Evolutionary conservation across 1,140 invertebrate genomes (phyloP).

Genomic region (Phocides pigmalion): DNA sequence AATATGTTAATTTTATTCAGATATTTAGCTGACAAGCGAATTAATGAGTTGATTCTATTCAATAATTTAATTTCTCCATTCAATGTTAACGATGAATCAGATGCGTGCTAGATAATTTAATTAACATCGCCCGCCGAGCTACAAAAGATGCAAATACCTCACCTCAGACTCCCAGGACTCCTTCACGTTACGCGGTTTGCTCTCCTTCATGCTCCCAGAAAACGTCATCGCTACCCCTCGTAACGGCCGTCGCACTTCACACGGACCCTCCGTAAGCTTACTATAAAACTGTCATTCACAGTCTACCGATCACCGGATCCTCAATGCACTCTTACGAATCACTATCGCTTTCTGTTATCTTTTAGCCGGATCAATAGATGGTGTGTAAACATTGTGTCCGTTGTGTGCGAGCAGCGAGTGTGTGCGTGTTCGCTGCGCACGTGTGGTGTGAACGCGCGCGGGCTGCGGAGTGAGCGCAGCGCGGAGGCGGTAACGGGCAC

Average conservation of each 20-base stretch:
- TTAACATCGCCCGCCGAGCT: slow-evolving; percentile 30
- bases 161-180: slow-evolving; percentile 78
- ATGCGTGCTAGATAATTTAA: slow-evolving; percentile 55
- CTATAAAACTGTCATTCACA: slow-evolving; percentile 40
- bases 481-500: slow-evolving; percentile 64
- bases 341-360: slow-evolving; percentile 71
- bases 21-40: slow-evolving; percentile 48
- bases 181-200: slow-evolving; percentile 66
- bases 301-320: slow-evolving; percentile 42
- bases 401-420: no score
- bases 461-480: slow-evolving; percentile 23
- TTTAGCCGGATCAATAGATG: slow-evolving; percentile 48
- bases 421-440: slow-evolving; percentile 19
- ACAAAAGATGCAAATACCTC: slow-evolving; percentile 47
- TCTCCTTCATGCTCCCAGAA: slow-evolving; percentile 77
- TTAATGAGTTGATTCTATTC: slow-evolving; percentile 56
- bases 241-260: slow-evolving; percentile 57
- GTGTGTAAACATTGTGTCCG: slow-evolving; percentile 58
- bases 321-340: slow-evolving; percentile 44
- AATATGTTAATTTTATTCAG: slow-evolving; percentile 26
- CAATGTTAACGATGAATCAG: slow-evolving; percentile 53
- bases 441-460: slow-evolving; percentile 39
- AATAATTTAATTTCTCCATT: slow-evolving; percentile 53
- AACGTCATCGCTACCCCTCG: slow-evolving; percentile 69
- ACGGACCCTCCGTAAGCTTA: slow-evolving; percentile 37